Evolutionary conservation across 2,888 invertebrate species (phyloP).

Genomic region (Nephrotoma guestfalica): DNA sequence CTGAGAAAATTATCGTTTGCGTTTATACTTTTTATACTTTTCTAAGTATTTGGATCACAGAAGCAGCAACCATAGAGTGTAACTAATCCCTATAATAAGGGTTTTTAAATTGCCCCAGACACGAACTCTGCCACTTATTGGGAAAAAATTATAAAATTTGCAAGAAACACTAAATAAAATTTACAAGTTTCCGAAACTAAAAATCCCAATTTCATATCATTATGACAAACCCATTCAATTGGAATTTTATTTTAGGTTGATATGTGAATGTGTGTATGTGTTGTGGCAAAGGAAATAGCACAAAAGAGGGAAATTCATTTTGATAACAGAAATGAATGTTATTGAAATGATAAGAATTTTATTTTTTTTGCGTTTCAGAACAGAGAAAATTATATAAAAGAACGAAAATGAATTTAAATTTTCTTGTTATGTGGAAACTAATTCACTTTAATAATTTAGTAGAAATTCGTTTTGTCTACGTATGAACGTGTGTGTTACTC

Average conservation of each 20-base stretch:
- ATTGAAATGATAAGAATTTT: neutral
- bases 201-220: neutral
- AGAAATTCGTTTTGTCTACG: neutral
- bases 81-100: too few relatives aligned
- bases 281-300: neutral
- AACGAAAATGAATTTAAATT: neutral
- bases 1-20: too few relatives aligned
- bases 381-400: neutral
- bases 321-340: neutral
- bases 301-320: neutral
- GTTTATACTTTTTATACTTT: too few relatives aligned
- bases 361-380: neutral
- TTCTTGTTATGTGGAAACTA: neutral
- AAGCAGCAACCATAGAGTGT: too few relatives aligned
- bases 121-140: too few relatives aligned
- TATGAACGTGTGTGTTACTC: neutral
- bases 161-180: neutral
- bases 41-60: too few relatives aligned
- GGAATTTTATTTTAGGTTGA: neutral
- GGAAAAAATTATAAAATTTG: too few relatives aligned
- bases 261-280: neutral
- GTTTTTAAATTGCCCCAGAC: too few relatives aligned
- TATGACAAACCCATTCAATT: neutral
- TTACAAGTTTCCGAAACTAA: neutral
- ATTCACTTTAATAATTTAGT: neutral